Conservation (phyloP, 2,888 invertebrate genomes). For the Falcaria lacertinaria region DNA sequence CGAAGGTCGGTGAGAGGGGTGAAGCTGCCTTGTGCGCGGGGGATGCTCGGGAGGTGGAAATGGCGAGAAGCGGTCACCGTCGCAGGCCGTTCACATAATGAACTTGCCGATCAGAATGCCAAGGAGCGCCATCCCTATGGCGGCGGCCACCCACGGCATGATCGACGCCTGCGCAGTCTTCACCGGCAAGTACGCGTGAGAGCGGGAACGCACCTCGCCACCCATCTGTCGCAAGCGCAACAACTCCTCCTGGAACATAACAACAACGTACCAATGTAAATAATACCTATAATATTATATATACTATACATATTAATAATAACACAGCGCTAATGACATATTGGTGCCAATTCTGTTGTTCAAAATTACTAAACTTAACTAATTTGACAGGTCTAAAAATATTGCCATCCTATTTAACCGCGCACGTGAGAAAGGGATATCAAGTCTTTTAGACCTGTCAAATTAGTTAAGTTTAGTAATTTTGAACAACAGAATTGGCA, state of each 20-base stretch:
- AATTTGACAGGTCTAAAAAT: too few species aligned
- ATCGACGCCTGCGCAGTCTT: constrained; percentile 77
- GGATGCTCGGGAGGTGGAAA: constrained; percentile 54
- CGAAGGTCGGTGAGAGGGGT: constrained; percentile 27
- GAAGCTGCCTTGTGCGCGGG: constrained; percentile 49
- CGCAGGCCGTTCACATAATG: constrained; percentile 83
- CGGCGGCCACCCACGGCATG: constrained; percentile 83
- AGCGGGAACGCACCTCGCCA: constrained; percentile 50
- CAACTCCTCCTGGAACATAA: constrained; percentile 80
- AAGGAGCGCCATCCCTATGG: constrained; percentile 84
- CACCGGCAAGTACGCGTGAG: constrained; percentile 74
- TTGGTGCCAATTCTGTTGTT: too few species aligned
- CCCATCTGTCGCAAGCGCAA: constrained; percentile 77
- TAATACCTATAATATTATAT: too few species aligned
- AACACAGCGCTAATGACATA: too few species aligned
- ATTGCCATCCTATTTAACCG: too few species aligned
- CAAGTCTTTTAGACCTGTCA: too few species aligned
- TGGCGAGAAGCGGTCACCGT: constrained; percentile 49
- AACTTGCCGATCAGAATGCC: constrained; percentile 90
- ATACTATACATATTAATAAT: too few species aligned
- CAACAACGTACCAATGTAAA: too few species aligned
- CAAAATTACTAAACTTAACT: too few species aligned
- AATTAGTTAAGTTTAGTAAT: too few species aligned
- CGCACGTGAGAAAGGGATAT: too few species aligned
- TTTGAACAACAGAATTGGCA: too few species aligned